A percentile compares a stretch with the other conserved stretches of the same genome.
Conservation (phyloP, 2,797 vertebrate genomes). For the Gadopsis marmoratus region DNA sequence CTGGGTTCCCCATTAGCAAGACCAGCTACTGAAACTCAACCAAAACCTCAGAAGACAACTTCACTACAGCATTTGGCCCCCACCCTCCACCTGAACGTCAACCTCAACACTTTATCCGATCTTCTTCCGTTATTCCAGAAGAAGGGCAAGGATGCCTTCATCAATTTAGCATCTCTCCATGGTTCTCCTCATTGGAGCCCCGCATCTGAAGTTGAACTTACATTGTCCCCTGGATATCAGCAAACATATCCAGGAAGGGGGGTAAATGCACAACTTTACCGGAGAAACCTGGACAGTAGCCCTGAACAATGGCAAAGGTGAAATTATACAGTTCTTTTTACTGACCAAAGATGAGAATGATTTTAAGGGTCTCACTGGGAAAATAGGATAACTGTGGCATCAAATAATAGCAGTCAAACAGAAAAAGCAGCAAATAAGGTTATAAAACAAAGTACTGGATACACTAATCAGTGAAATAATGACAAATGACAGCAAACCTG, state of each 20-base stretch:
- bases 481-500: background rate
- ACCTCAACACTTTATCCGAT: constrained; percentile 42
- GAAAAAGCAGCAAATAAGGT: background rate
- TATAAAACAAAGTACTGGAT: background rate
- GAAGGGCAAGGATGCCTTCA: constrained; percentile 44
- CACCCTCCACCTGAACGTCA: constrained; percentile 60
- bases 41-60: constrained; percentile 12
- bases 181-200: constrained; percentile 19
- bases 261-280: constrained; percentile 19
- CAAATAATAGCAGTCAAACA: background rate
- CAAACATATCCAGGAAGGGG: constrained; percentile 17
- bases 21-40: constrained; percentile 13
- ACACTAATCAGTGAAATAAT: background rate
- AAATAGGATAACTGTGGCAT: background rate
- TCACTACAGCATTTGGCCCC: constrained; percentile 40
- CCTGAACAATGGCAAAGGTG: constrained; percentile 55
- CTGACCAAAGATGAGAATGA: background rate
- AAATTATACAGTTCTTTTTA: background rate
- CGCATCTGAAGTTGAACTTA: constrained; percentile 3
- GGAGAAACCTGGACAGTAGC: constrained; percentile 10
- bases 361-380: background rate
- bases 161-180: constrained; percentile 38
- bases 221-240: constrained; percentile 23
- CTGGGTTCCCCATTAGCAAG: constrained; percentile 37
- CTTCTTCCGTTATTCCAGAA: constrained; percentile 43